Percentiles rank a stretch among this genome's conserved stretches.
Evolutionary conservation across 2,113 vertebrate genomes (phyloP).

Genomic region (Trematomus loennbergii): DNA sequence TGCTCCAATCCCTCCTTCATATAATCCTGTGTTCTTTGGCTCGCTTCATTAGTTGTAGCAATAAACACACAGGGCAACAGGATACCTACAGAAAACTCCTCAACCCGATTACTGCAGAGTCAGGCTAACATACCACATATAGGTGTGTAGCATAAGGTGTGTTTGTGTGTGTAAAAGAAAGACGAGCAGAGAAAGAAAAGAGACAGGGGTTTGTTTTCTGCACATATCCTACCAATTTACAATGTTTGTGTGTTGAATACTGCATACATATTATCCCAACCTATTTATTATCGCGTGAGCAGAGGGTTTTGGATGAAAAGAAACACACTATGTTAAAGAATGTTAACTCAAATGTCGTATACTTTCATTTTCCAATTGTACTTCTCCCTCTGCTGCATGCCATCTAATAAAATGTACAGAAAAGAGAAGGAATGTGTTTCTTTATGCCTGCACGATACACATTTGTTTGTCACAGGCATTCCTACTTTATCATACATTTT

Average conservation of each 20-base stretch:
- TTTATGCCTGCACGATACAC: not conserved
- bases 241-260: not conserved
- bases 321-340: not conserved
- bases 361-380: not conserved
- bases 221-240: not conserved
- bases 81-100: conserved; percentile 66
- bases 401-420: not conserved
- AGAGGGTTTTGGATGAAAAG: not conserved
- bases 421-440: not conserved
- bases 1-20: conserved; percentile 55
- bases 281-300: not conserved
- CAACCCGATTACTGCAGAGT: conserved; percentile 47
- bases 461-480: conserved; percentile 1
- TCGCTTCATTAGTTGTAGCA: conserved; percentile 66
- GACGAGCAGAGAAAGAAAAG: not conserved
- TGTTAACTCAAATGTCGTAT: not conserved
- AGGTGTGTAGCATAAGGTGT: conserved; percentile 8
- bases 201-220: conserved; percentile 1
- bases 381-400: not conserved
- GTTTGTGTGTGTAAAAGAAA: not conserved
- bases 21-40: conserved; percentile 73
- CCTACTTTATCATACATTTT: conserved; percentile 1
- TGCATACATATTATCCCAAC: not conserved
- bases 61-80: conserved; percentile 71
- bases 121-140: conserved; percentile 30